Evolutionary conservation across 2,113 vertebrate species (phyloP).

Genomic region (Morone saxatilis): DNA sequence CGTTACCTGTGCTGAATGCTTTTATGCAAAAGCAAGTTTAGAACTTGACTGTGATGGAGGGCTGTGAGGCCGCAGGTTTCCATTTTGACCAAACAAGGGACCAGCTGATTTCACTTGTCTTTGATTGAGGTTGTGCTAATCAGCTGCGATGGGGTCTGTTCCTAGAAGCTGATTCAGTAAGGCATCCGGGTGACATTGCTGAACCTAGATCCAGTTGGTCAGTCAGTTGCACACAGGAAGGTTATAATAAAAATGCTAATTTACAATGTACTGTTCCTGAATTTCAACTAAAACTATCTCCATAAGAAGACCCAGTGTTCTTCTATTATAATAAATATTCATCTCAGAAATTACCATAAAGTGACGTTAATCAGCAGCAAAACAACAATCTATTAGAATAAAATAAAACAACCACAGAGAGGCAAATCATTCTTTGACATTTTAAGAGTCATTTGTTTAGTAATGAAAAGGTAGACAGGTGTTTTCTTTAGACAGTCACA

Average conservation of each 20-base stretch:
- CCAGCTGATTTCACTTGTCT: constrained; percentile 39
- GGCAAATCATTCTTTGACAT: background rate
- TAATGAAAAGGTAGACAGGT: background rate
- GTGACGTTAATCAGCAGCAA: background rate
- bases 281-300: background rate
- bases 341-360: background rate
- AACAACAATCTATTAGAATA: background rate
- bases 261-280: background rate
- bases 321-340: background rate
- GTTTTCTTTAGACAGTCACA: background rate
- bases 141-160: constrained; percentile 17
- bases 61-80: background rate
- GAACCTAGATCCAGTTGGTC: background rate
- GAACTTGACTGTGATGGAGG: background rate
- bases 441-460: background rate
- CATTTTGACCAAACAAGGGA: background rate
- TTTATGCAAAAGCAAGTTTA: background rate
- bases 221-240: no score
- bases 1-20: constrained; percentile 19
- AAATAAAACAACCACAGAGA: background rate
- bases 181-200: background rate
- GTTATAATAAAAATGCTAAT: no score
- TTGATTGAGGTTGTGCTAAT: constrained; percentile 25
- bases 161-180: background rate
- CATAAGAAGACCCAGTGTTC: background rate